Conservation (phyloP, 2,797 vertebrate genomes). For the Selene dorsalis region DNA sequence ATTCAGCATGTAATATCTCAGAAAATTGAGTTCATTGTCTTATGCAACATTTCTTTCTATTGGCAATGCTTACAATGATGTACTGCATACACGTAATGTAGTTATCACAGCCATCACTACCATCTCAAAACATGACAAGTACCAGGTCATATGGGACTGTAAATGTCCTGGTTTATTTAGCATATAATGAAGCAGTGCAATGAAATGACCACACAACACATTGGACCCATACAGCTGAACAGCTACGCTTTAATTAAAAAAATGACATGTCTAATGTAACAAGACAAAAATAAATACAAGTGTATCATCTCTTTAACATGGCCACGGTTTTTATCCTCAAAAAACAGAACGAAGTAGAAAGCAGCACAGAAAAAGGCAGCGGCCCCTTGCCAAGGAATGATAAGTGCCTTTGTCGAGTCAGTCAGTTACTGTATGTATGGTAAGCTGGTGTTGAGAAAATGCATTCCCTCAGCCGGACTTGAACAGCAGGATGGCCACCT, state of each 20-base stretch:
- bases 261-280: constrained; percentile 80
- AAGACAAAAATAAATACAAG: constrained; percentile 95
- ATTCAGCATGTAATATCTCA: not conserved
- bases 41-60: not conserved
- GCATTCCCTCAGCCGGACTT: constrained; percentile 90
- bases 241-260: constrained; percentile 84
- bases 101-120: not conserved
- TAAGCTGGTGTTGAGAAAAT: constrained; percentile 60
- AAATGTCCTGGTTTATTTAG: not conserved
- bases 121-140: not conserved
- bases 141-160: not conserved
- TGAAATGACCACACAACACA: constrained; percentile 62
- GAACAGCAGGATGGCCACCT: constrained; percentile 98
- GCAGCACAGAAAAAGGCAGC: constrained; percentile 86
- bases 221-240: constrained; percentile 73
- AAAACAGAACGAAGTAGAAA: constrained; percentile 85
- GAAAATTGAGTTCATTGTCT: too few relatives aligned
- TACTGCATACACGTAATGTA: not conserved
- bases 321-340: constrained; percentile 73
- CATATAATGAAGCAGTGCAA: not conserved
- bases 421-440: constrained; percentile 84
- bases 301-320: constrained; percentile 84
- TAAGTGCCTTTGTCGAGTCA: constrained; percentile 88
- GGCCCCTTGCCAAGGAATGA: constrained; percentile 88
- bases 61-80: not conserved